Base-by-base conservation (phyloP, 2,888 invertebrate species). In the Globia sparganii region DNA sequence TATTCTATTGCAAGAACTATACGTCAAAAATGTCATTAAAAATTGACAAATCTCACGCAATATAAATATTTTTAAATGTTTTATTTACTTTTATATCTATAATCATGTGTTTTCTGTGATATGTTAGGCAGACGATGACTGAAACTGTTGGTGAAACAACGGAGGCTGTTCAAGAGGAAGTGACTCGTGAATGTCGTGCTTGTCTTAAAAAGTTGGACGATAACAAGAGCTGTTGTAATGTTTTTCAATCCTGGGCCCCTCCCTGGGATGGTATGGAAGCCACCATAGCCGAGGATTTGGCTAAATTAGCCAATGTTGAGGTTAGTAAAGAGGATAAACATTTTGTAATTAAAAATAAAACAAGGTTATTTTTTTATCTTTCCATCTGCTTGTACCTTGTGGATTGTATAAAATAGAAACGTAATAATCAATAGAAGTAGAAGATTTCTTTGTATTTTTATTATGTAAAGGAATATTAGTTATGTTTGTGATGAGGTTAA, bases 271-370 rank as follows among this genome's bases (percentile, higher is more conserved):
- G 93, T 11, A 93, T 93, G 92, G 92, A 91, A 69, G 84, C 87
- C 34, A 92, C 93, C 6, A 92, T 96, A 78, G 96, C 95, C 1
- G 92, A 94, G 31, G 95, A 95, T 81, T 84, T 96, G 66, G 88
- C 91, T 11, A 94, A 91, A 82, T 78, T 96, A 61, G 90, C 94
- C 0, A 91, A 93, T 82, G 83, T 96, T 78, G 89, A 94, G 92
- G 96, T 96, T 81, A 83, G 87, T 85, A 25, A n/a, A 0, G 0
- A 15, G 1, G 15, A 25, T 46, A 31, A 56, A 61, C 40, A 67
- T n/a, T 69, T 56, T 31, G 9, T 15, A 1, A 34, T 25, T 11
- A 11, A 8, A 64, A 49, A 40, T 9, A 59, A 28, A 13, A 59
- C 72, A 66, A 61, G 71, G 70, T 72, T 75, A 68, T 46, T 21